Evolutionary conservation across 2,113 vertebrate species (phyloP), one percentile per base, ranked within the genome.

Genomic region (Chloropsis cyanopogon): DNA sequence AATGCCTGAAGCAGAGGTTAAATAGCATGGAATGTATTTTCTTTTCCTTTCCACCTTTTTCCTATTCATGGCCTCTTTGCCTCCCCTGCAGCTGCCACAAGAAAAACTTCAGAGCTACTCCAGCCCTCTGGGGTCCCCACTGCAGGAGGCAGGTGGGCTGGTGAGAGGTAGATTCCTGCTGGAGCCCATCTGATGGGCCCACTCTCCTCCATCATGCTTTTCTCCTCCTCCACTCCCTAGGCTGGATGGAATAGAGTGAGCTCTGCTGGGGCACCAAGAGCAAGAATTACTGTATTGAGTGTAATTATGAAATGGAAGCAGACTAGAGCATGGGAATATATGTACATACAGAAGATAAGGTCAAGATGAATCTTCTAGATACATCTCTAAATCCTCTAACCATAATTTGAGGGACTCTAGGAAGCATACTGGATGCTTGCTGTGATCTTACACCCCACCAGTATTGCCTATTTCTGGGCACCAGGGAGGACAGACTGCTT

Each of bases 1-100:
- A 70, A 66, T 10, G 91, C 92, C 96, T 82, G 80, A 92, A 93
- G 91, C 88, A 93, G 33, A 70, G 39, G 88, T 93, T 91, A 86
- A 90, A 71, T 9, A 86, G 26, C 39, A 75, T 16, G 17, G 80
- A 94, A 93, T 41, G 26, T 4, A 50, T 54, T 90, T 73, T 88
- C 66, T 73, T 77, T 81, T 70, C 77, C 52, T 82, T 94, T 47
- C 26, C 25, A 72, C 56, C 68, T 82, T 85, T 41, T 84, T 71
- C 41, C 28, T 88, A 28, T 87, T 86, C 59, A 71, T 4, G 1
- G 11, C 37, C 28, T 78, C 76, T 64, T 18, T 71, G 39, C 56
- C 37, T 89, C 13, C 22, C 35, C 44, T 47, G 52, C 76, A 78
- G 76, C 64, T 84, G 72, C 52, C 42, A 63, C 59, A 71, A 37